phyloP scores from a whole-genome alignment of 1,140 invertebrate genomes.

The Heliconius hewitsoni region DNA sequence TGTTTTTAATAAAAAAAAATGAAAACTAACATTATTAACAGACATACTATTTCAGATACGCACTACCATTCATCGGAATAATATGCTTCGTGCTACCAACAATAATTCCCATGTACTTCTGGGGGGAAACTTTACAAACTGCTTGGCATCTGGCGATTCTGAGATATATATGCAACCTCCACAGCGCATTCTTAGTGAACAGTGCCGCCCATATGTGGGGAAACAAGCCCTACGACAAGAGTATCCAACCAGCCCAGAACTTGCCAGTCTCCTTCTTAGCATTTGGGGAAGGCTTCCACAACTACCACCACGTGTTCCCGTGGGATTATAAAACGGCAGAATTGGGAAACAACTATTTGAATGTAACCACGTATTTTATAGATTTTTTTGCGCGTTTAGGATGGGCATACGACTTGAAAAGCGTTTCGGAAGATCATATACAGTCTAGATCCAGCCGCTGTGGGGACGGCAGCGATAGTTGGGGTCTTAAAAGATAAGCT shows the following conservation, averaged over 20 bases:
- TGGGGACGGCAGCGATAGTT: slow-evolving; percentile 80
- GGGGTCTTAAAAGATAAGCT: slow-evolving; percentile 14
- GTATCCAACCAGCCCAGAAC: slow-evolving; percentile 41
- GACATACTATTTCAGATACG: slow-evolving; percentile 44
- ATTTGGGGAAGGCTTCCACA: slow-evolving; percentile 51
- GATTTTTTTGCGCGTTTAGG: slow-evolving; percentile 80
- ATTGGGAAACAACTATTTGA: slow-evolving; percentile 77
- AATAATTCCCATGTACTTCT: slow-evolving; percentile 49
- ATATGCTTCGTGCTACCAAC: slow-evolving; percentile 50
- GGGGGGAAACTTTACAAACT: slow-evolving; percentile 39
- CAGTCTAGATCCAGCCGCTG: slow-evolving; percentile 84
- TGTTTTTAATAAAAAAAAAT: too few species aligned
- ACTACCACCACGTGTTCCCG: slow-evolving; percentile 47
- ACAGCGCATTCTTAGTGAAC: slow-evolving; percentile 47
- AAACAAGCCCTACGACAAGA: slow-evolving; percentile 47
- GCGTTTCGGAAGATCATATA: slow-evolving; percentile 84
- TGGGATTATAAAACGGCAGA: slow-evolving; percentile 87
- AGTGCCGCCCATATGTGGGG: slow-evolving; percentile 50
- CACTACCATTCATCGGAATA: slow-evolving; percentile 45
- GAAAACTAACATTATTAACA: too few species aligned
- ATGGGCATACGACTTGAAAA: slow-evolving; percentile 89
- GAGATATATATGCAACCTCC: slow-evolving; percentile 43
- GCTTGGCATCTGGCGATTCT: slow-evolving; percentile 42
- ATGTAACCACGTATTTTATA: slow-evolving; percentile 79
- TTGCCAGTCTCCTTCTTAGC: slow-evolving; percentile 30